Evolutionary conservation across 2,113 vertebrate genomes (phyloP).

Genomic region (Microcebus griseorufus): DNA sequence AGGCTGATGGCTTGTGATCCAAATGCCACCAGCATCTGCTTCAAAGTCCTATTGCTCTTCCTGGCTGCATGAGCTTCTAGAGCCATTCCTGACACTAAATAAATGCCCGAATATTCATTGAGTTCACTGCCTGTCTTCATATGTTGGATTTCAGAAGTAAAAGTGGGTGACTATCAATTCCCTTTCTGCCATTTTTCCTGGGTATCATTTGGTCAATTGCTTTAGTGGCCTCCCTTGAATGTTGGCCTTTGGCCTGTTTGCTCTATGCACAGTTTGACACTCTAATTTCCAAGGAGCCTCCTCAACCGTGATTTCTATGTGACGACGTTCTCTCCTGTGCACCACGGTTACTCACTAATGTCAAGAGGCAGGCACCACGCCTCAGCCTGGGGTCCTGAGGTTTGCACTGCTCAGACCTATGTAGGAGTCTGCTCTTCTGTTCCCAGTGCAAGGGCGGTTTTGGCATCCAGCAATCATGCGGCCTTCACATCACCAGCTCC

Average conservation of each 20-base stretch:
- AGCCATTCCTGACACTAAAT: background rate
- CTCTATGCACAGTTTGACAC: no score
- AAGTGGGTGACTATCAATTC: rapidly evolving
- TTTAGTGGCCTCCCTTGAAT: no score
- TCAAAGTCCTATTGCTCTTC: background rate
- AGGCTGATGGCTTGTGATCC: background rate
- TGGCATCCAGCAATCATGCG: background rate
- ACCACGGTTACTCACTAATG: rapidly evolving
- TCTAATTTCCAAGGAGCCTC: rapidly evolving
- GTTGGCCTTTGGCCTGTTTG: background rate
- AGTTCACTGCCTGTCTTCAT: background rate
- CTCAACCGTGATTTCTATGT: background rate
- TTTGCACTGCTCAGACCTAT: background rate
- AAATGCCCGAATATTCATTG: background rate
- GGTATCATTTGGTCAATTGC: background rate
- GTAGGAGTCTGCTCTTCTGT: background rate
- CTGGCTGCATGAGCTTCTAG: rapidly evolving
- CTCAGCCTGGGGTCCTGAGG: background rate
- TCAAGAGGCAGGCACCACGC: background rate
- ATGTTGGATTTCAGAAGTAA: no score
- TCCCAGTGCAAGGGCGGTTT: background rate
- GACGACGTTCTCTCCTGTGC: rapidly evolving
- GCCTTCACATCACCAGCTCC: rapidly evolving
- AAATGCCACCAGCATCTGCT: no score
- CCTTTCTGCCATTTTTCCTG: background rate